Base-by-base conservation (phyloP, 1,140 invertebrate genomes). In the Microplitis demolitor region DNA sequence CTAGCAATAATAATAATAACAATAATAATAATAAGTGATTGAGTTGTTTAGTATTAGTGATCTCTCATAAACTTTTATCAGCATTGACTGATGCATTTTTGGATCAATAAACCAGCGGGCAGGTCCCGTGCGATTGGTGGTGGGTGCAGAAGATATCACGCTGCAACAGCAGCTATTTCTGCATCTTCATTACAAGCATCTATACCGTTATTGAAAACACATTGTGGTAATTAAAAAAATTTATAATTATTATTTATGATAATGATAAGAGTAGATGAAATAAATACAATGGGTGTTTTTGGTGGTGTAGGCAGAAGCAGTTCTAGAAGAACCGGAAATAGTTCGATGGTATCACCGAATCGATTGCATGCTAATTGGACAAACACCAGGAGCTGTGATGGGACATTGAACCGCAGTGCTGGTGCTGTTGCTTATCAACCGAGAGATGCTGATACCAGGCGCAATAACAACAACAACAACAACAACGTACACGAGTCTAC, bases 91-190 rank as follows among this genome's bases (percentile, higher is more conserved):
- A 86, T 85, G 84, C 82, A 86, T 84, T 84, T 86, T 75, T 86
- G 84, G 84, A 84, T 84, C 69, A 80, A 85, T 63, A 86, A 86
- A 77, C 82, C 83, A 71, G 79, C 82, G 63, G 81, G 80, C 78
- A 84, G 82, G 80, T 82, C 83, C 76, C 83, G 81, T 78, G 82
- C 79, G 73, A 83, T 82, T 72, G 80, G 75, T 70, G 78, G 82
- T 70, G 78, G 82, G 74, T 79, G 82, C 69, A 83, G 80, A 37
- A 58, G 67, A 37, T 69, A 69, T 60, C 67, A 69, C 51, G 67
- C 67, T 39, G 67, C 51, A 16, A 53, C 66, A n/a, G 56, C 77
- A 34, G 67, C 77, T 84, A 83, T 71, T 76, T 82, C 82, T 69
- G 78, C 79, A 74, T 80, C 64, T 66, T 69, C 67, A 14, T 37